Conservation (phyloP, 2,888 invertebrate genomes). For the Marronus borbonicus region DNA sequence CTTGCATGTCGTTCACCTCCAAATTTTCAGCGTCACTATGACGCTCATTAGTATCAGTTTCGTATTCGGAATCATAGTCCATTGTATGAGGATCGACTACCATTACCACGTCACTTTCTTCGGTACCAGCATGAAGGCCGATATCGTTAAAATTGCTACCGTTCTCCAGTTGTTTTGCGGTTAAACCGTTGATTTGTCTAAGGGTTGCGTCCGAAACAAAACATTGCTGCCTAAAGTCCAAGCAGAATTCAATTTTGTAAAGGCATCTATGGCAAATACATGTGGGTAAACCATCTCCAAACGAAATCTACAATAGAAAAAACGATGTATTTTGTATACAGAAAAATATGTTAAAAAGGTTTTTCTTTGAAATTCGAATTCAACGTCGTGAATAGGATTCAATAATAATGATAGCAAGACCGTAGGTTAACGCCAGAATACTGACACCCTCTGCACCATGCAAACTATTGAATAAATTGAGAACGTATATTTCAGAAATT, state of each 20-base stretch:
- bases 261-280: conserved; percentile 81
- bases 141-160: conserved; percentile 54
- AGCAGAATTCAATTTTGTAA: conserved; percentile 79
- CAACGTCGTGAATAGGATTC: too few relatives aligned
- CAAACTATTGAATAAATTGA: too few relatives aligned
- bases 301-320: conserved; percentile 74
- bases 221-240: conserved; percentile 78
- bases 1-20: conserved; percentile 69
- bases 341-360: too few relatives aligned
- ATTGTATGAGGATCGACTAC: conserved; percentile 78
- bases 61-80: conserved; percentile 76
- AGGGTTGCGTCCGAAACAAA: conserved; percentile 78
- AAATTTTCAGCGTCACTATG: conserved; percentile 62
- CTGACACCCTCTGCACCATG: too few relatives aligned
- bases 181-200: conserved; percentile 69
- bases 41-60: conserved; percentile 69
- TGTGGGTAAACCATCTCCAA: conserved; percentile 80
- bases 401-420: too few relatives aligned
- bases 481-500: too few relatives aligned
- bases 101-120: conserved; percentile 77
- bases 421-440: too few relatives aligned
- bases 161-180: conserved; percentile 56
- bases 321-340: neutral
- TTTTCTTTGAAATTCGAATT: too few relatives aligned
- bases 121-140: conserved; percentile 38